Evolutionary conservation across 2,888 invertebrate species (phyloP), one percentile per base, ranked within the genome.

Genomic region (Galerucella calmariensis): DNA sequence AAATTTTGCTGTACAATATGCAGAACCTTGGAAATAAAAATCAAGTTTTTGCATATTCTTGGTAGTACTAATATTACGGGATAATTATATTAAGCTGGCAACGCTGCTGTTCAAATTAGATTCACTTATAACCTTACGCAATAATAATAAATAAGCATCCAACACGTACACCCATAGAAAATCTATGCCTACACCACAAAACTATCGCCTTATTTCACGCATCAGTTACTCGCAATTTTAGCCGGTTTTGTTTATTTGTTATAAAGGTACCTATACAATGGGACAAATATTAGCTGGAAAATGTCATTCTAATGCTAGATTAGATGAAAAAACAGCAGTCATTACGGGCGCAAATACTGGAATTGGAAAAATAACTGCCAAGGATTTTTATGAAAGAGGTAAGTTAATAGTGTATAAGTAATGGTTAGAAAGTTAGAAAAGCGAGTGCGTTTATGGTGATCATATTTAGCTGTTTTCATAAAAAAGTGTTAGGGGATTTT

Each of bases 331-430:
- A 85, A 84, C 81, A 5, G 83, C 82, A 11, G 46, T 83, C 10
- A 74, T 83, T 41, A 83, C 83, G 0, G 83, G 83, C 11, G 80
- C 81, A 27, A 83, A 83, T 67, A 81, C 82, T 2, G 83, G 83
- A 66, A 83, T 83, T 67, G 83, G 83, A n/a, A 83, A 82, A 82
- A 77, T 77, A 53, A 82, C 83, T 8, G 83, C 76, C 5, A 79
- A 82, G 77, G 88, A 89, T 78, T 87, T 89, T 73, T 88, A 84
- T 73, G 80, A 82, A 81, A 84, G 89, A 86, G 89, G 89, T 88
- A 81, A 83, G 77, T 66, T 14, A 16, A 16, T n/a, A n/a, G 12
- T 53, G 14, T n/a, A 20, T 20, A 20, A 20, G 1, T 20, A 20
- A 20, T 20, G 20, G 20, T 20, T 20, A 20, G 20, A 20, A 20